Conservation (phyloP, 2,797 vertebrate species). For the Natrix natrix region DNA sequence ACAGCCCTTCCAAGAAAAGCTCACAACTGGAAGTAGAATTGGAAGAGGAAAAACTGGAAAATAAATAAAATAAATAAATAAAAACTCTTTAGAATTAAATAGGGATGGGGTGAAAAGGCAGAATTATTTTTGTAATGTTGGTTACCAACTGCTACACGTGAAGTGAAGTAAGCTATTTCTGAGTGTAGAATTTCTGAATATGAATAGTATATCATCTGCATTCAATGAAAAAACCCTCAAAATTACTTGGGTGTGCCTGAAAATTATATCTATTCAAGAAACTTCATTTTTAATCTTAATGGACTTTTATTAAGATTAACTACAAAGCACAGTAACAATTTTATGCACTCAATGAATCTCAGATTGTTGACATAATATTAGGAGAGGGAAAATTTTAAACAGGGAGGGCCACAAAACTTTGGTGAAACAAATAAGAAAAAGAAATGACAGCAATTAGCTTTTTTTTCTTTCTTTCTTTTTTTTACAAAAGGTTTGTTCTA, state of each 20-base stretch:
- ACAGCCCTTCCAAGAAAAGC: background rate
- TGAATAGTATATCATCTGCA: background rate
- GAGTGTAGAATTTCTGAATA: background rate
- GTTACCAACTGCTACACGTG: background rate
- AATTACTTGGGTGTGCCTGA: background rate
- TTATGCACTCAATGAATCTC: background rate
- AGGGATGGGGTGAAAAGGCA: background rate
- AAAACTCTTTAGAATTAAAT: background rate
- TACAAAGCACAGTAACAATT: background rate
- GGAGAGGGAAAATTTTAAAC: background rate
- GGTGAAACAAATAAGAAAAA: background rate
- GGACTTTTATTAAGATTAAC: background rate
- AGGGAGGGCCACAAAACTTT: background rate
- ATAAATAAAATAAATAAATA: background rate
- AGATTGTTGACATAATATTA: background rate
- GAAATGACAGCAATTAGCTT: background rate
- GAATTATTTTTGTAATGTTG: background rate
- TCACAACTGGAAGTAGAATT: background rate
- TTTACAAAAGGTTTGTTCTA: background rate
- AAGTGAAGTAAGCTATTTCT: background rate
- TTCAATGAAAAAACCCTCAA: background rate
- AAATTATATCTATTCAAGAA: background rate
- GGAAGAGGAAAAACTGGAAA: background rate
- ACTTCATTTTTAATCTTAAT: background rate
- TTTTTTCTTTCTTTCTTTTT: background rate